phyloP scores from a whole-genome alignment of 2,797 vertebrate species.

The Peromyscus eremicus region DNA sequence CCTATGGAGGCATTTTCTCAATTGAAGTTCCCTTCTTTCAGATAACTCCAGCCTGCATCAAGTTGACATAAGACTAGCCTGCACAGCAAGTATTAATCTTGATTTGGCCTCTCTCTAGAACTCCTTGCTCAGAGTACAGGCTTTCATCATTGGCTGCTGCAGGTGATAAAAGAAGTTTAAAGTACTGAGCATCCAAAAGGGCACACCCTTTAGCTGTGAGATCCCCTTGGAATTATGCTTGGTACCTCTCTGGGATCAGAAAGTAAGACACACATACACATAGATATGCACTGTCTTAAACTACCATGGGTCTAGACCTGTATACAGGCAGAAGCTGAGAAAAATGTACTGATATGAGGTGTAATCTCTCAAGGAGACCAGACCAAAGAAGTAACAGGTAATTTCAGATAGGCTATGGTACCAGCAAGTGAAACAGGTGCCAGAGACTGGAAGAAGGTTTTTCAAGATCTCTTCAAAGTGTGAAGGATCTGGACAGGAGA shows the following conservation, averaged over 20 bases:
- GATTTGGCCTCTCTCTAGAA: conserved; percentile 53
- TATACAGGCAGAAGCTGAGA: neutral
- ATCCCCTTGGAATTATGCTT: neutral
- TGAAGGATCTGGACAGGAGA: neutral
- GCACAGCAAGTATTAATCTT: conserved; percentile 7
- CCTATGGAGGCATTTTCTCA: neutral
- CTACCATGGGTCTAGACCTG: neutral
- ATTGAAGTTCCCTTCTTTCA: neutral
- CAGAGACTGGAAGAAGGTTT: neutral
- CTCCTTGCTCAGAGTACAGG: neutral
- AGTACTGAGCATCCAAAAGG: neutral
- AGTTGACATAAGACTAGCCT: neutral
- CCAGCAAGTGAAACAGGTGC: neutral
- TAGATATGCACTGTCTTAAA: neutral
- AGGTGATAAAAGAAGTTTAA: neutral
- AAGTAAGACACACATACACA: neutral
- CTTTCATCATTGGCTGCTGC: neutral
- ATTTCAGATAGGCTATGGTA: neutral
- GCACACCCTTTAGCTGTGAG: neutral
- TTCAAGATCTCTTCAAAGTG: conserved; percentile 52
- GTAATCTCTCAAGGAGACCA: neutral
- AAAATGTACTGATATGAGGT: neutral
- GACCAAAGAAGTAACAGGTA: neutral
- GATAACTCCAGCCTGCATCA: neutral
- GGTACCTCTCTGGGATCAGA: neutral